Evolutionary conservation across 2,113 vertebrate genomes (phyloP), one percentile per base, ranked within the genome.

Genomic region (Colius striatus): DNA sequence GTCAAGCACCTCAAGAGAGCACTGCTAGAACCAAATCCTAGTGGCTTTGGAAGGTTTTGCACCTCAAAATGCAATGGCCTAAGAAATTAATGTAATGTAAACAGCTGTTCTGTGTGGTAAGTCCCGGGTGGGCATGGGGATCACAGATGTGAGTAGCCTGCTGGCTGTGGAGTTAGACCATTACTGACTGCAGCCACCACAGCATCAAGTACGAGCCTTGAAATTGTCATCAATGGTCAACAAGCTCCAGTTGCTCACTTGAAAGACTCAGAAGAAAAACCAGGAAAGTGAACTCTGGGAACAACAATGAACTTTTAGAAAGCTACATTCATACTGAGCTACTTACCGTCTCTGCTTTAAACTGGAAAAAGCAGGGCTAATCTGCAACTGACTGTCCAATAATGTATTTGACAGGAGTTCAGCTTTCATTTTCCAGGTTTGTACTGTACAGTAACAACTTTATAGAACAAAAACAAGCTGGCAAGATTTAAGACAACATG

Each of bases 371-470:
- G 86, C 84, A 87, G 71, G 77, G 68, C 66, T 92, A 76, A 87
- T 79, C 77, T 95, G 90, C 89, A 87, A 36, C 54, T 95, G 92
- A 50, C 77, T 92, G 85, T 72, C 74, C 93, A 72, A 41, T 55
- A 67, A 55, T 34, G 29, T 41, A n/a, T 90, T 72, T 94, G 80
- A 91, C 45, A 68, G 60, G 57, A 84, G 41, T 20, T 77, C 16
- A 62, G 36, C 70, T 87, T 75, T 89, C 77, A 55, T 85, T 89
- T 89, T 63, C 75, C 17, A 55, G 36, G 27, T 80, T 88, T 86
- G 90, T 51, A 90, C 55, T 71, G 53, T 29, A 51, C 17, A 29
- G 60, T 54, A 74, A 62, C 58, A 80, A 82, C 55, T 94, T 63
- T 22, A 51, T 58, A 86, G 55, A 92, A 80, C 45, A 75, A 50